Percentiles rank a stretch among this genome's conserved stretches.
These are phyloP conservation scores for Alauda arvensis DNA, from an alignment of 2,797 vertebrate species.

Conservation along the genomic window DNA sequence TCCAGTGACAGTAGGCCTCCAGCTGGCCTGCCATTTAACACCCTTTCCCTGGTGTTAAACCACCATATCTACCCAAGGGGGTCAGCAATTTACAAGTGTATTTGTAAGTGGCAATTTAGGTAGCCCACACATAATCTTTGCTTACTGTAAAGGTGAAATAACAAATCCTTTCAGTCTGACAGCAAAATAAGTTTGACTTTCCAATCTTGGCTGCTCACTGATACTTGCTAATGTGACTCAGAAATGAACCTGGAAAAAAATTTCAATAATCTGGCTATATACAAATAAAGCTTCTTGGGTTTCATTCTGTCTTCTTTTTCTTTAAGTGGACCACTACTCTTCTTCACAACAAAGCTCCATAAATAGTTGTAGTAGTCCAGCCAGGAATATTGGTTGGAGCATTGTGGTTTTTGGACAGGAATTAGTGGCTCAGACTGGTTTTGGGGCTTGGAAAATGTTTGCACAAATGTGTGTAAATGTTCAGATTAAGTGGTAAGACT, in stretches of 20 bases:
- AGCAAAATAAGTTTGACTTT: not conserved
- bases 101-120: not conserved
- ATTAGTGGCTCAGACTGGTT: not conserved
- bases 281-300: not conserved
- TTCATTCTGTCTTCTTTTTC: not conserved
- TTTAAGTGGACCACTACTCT: not conserved
- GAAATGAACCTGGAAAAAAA: not conserved
- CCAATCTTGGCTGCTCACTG: not conserved
- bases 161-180: not conserved
- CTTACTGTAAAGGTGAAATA: not conserved
- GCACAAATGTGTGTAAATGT: rapidly evolving
- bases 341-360: not conserved
- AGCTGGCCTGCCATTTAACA: not conserved
- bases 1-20: not conserved
- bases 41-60: not conserved
- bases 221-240: not conserved
- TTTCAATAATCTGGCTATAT: not conserved
- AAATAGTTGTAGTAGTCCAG: not conserved
- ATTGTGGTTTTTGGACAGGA: not conserved
- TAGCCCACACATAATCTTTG: not conserved
- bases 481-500: not conserved
- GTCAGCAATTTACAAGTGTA: not conserved
- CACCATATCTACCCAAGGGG: not conserved
- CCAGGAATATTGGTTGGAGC: not conserved
- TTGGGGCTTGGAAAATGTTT: not conserved